These are phyloP conservation scores for Homarus americanus DNA, from an alignment of 1,140 invertebrate genomes.

Conservation along the genomic window DNA sequence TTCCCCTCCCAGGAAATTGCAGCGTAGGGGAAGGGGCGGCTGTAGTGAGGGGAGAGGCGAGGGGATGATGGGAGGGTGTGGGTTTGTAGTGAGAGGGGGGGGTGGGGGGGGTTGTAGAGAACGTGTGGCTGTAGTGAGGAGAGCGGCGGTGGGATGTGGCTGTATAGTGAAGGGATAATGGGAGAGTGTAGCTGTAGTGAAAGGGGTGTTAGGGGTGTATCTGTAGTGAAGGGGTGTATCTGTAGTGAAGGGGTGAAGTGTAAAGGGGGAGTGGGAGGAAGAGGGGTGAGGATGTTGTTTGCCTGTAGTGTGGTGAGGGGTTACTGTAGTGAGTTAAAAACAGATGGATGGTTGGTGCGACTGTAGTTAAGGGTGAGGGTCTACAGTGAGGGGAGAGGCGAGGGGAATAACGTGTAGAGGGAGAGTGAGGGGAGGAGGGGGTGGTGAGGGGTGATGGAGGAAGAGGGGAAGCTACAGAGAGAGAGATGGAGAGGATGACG, in stretches of 20 bases:
- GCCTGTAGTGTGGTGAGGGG: slow-evolving; percentile 6
- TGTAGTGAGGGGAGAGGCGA: not conserved
- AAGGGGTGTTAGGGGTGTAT: not conserved
- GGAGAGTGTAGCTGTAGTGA: no score
- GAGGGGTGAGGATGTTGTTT: no score
- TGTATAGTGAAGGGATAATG: not conserved
- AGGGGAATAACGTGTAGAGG: not conserved
- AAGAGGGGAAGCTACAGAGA: not conserved
- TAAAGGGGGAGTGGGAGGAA: not conserved
- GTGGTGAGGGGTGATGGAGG: not conserved
- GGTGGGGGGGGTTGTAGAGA: not conserved
- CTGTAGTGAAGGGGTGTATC: slow-evolving; percentile 14
- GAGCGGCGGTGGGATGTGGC: not conserved
- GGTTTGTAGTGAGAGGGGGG: not conserved
- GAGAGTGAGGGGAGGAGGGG: not conserved
- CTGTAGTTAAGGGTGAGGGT: not conserved
- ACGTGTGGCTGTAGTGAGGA: no score
- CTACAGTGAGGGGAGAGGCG: not conserved
- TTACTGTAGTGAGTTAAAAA: not conserved
- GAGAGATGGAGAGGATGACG: not conserved
- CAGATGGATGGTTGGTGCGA: not conserved
- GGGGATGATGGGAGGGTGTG: not conserved
- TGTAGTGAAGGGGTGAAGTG: not conserved
- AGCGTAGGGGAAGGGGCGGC: slow-evolving; percentile 19
- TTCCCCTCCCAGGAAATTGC: slow-evolving; percentile 56